phyloP scores from a whole-genome alignment of 2,888 invertebrate genomes.

The Abscondita cerata region DNA sequence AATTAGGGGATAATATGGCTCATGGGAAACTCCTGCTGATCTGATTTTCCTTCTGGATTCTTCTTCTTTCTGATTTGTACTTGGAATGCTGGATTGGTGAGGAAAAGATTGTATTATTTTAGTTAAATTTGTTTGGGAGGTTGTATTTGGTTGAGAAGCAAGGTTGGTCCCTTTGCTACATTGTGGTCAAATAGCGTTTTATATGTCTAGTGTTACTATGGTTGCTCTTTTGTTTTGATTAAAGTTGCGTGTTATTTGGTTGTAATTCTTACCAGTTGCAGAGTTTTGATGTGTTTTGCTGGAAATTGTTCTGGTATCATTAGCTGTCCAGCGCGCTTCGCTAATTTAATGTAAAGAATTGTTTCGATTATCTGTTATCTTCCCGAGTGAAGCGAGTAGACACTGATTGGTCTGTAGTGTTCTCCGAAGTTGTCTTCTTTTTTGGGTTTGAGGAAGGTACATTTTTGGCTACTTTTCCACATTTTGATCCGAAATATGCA shows the following conservation, averaged over 20 bases:
- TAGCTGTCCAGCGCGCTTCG: conserved; percentile 24
- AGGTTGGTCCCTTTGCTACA: conserved; percentile 46
- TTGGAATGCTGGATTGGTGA: conserved; percentile 36
- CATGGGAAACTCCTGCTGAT: conserved; percentile 9
- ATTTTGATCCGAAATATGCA: too few species aligned
- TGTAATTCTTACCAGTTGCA: conserved; percentile 44
- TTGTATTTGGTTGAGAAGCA: conserved; percentile 42
- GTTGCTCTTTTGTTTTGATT: conserved; percentile 42
- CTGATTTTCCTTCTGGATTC: background rate
- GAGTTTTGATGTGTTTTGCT: conserved; percentile 42
- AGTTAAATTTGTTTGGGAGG: conserved; percentile 37
- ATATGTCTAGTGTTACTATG: conserved; percentile 47
- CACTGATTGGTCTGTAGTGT: conserved; percentile 39
- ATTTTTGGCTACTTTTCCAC: background rate
- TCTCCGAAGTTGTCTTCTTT: conserved; percentile 22
- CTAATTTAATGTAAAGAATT: conserved; percentile 21
- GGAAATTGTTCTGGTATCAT: conserved; percentile 42
- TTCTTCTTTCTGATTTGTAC: conserved; percentile 38
- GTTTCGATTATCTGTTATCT: conserved; percentile 36
- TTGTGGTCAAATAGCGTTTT: conserved; percentile 51
- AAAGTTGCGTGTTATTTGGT: conserved; percentile 41
- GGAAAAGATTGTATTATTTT: conserved; percentile 40
- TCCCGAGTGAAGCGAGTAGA: conserved; percentile 27
- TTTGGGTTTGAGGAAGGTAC: conserved; percentile 27
- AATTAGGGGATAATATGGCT: background rate